Evolutionary conservation across 1,140 invertebrate genomes (phyloP).

Genomic region (Psilanteris sp.): DNA sequence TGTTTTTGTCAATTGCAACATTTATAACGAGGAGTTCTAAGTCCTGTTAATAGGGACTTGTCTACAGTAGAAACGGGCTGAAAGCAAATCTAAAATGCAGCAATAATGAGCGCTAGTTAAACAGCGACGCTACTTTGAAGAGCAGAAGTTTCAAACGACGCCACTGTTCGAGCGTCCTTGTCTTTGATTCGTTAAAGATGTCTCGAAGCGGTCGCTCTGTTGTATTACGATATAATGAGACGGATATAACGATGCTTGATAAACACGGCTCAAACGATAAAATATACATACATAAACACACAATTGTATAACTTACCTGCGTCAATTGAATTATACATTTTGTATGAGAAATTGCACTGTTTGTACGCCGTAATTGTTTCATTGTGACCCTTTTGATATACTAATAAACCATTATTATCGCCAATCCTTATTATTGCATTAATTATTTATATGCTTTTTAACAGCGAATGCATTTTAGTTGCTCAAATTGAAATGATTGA

Average conservation of each 20-base stretch:
- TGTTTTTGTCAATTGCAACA: conserved; percentile 30
- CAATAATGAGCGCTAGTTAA: conserved; percentile 71
- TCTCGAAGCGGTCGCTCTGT: conserved; percentile 32
- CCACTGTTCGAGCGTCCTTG: conserved; percentile 19
- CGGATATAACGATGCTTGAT: conserved; percentile 51
- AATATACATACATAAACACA: conserved; percentile 20
- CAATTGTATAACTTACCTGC: conserved; percentile 17
- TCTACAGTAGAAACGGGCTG: conserved; percentile 35
- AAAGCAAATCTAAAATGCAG: conserved; percentile 69
- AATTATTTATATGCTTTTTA: too few relatives aligned
- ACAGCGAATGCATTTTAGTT: too few relatives aligned
- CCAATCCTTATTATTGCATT: too few relatives aligned
- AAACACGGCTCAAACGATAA: conserved; percentile 49
- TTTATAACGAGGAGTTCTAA: conserved; percentile 28
- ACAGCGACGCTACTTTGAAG: conserved; percentile 59
- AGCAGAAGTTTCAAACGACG: conserved; percentile 46
- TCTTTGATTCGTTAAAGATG: conserved; percentile 37
- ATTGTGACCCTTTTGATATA: too few relatives aligned
- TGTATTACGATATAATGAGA: conserved; percentile 54
- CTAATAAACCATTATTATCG: too few relatives aligned
- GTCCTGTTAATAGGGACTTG: conserved; percentile 35
- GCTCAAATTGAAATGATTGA: too few relatives aligned
- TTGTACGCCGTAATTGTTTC: conserved; percentile 21
- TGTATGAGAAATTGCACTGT: conserved; percentile 13
- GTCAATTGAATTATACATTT: conserved; percentile 30